phyloP scores from a whole-genome alignment of 2,113 vertebrate genomes.

The Plectropomus leopardus region DNA sequence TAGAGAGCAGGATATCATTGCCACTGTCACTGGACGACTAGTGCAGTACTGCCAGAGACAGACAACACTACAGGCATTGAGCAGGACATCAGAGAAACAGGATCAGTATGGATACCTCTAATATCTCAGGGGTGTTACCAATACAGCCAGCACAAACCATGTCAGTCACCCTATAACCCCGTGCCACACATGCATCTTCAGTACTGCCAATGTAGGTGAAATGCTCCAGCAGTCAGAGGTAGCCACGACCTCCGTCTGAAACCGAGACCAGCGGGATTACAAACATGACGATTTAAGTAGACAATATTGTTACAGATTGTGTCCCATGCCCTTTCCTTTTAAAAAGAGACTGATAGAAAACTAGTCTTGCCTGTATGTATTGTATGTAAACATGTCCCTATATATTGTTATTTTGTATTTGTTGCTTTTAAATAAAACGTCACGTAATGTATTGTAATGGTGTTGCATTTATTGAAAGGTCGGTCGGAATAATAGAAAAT shows the following conservation, averaged over 20 bases:
- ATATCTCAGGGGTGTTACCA: slow-evolving; percentile 82
- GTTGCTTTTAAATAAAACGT: slow-evolving; percentile 87
- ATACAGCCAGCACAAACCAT: slow-evolving; percentile 83
- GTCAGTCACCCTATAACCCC: slow-evolving; percentile 61
- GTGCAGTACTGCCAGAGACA: slow-evolving; percentile 74
- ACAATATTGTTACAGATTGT: slow-evolving; percentile 66
- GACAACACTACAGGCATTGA: slow-evolving; percentile 48
- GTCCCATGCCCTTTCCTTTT: slow-evolving; percentile 65
- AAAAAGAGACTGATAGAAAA: slow-evolving; percentile 75
- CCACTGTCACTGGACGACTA: slow-evolving; percentile 63
- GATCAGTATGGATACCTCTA: slow-evolving; percentile 77
- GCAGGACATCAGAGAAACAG: slow-evolving; percentile 61
- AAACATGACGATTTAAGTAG: slow-evolving; percentile 62
- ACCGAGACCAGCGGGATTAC: slow-evolving; percentile 70
- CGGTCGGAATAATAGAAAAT: neutral
- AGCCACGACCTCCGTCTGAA: slow-evolving; percentile 47
- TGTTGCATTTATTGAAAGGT: slow-evolving; percentile 64
- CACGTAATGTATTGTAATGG: slow-evolving; percentile 79
- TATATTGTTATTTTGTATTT: slow-evolving; percentile 87
- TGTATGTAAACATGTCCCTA: slow-evolving; percentile 80
- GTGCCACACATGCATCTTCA: slow-evolving; percentile 77
- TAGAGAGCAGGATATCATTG: slow-evolving; percentile 63
- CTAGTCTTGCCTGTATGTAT: slow-evolving; percentile 82
- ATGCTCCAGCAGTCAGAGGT: slow-evolving; percentile 59
- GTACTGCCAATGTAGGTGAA: slow-evolving; percentile 78